Conservation (phyloP, 2,888 invertebrate species). For the Acanthopleura granulata region DNA sequence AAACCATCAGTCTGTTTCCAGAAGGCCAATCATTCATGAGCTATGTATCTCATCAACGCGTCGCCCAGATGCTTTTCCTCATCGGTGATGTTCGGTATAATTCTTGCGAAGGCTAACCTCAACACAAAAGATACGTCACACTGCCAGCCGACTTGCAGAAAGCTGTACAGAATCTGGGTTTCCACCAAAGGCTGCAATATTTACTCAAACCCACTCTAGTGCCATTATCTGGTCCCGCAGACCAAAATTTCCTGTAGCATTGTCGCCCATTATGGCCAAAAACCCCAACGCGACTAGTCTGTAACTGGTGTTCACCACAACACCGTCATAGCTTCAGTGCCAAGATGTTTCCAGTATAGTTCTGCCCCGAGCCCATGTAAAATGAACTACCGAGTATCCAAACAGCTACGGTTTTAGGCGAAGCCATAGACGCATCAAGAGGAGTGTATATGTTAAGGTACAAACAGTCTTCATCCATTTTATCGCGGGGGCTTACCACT, state of each 20-base stretch:
- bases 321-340: slow-evolving; percentile 26
- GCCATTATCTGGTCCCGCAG: slow-evolving; percentile 63
- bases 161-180: slow-evolving; percentile 58
- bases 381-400: slow-evolving; percentile 34
- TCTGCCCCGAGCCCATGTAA: slow-evolving; percentile 15
- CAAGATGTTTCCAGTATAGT: slow-evolving; percentile 23
- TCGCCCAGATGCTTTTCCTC: too few relatives aligned
- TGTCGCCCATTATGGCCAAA: slow-evolving; percentile 25
- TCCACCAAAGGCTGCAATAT: slow-evolving; percentile 56
- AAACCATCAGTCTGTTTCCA: too few relatives aligned
- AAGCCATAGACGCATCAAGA: neutral
- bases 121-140: too few relatives aligned
- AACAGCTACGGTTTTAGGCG: slow-evolving; percentile 28
- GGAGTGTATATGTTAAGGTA: slow-evolving; percentile 31
- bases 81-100: too few relatives aligned
- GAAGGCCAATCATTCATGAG: too few relatives aligned
- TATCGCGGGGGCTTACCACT: neutral
- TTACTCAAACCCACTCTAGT: slow-evolving; percentile 58
- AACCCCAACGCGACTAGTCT: slow-evolving; percentile 28
- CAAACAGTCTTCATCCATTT: slow-evolving; percentile 29
- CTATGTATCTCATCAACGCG: too few relatives aligned
- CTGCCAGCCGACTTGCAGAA: slow-evolving; percentile 30
- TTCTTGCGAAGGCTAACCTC: too few relatives aligned
- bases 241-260: slow-evolving; percentile 62
- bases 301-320: slow-evolving; percentile 32